These are phyloP conservation scores for Drosophila pseudoananassae DNA, from an alignment of 1,140 invertebrate species.

Conservation along the genomic window DNA sequence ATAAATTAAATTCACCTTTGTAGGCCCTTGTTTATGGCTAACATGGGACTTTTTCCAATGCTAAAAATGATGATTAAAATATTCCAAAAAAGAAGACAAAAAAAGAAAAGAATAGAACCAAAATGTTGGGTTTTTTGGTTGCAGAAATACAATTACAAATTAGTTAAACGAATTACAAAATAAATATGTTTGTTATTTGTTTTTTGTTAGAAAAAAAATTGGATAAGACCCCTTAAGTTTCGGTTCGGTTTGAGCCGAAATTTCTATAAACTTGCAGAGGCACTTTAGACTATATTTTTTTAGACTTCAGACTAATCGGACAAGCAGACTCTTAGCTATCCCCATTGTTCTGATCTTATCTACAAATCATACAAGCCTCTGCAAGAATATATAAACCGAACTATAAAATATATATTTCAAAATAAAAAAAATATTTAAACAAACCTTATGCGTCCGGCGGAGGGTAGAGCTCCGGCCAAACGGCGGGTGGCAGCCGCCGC, in stretches of 20 bases:
- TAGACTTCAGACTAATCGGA: neutral
- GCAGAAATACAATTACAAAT: constrained; percentile 31
- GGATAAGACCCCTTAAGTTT: no score
- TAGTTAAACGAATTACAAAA: constrained; percentile 34
- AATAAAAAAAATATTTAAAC: constrained; percentile 15
- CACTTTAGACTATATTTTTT: no score
- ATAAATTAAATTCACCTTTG: constrained; percentile 88
- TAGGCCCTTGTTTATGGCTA: constrained; percentile 95
- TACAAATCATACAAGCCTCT: neutral
- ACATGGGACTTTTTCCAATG: constrained; percentile 89
- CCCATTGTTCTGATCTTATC: neutral
- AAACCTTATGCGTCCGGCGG: constrained; percentile 81
- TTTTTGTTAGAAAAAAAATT: neutral
- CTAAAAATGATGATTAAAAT: constrained; percentile 76
- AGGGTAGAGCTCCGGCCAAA: constrained; percentile 75
- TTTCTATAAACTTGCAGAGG: neutral
- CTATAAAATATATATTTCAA: neutral
- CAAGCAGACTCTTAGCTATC: neutral
- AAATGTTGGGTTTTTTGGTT: constrained; percentile 27
- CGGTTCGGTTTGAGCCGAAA: no score
- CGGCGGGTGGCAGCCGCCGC: constrained; percentile 79
- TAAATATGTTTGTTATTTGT: neutral
- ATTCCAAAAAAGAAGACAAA: constrained; percentile 24
- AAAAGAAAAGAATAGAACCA: constrained; percentile 55
- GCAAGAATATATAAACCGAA: neutral